Evolutionary conservation across 2,888 invertebrate genomes (phyloP), one percentile per base, ranked within the genome.

Genomic region (Drosophila prostipennis): DNA sequence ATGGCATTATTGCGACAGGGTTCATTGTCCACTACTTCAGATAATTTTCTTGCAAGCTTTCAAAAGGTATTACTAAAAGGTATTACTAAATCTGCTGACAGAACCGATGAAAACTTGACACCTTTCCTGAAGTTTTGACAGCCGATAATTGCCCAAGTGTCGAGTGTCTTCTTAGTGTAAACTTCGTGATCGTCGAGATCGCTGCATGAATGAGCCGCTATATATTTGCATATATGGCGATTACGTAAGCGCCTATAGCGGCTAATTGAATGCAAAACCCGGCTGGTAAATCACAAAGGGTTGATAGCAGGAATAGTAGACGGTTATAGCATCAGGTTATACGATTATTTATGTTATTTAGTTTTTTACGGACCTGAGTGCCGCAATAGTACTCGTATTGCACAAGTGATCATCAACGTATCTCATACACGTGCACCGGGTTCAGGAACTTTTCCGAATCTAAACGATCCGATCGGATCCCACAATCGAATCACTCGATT

Each of bases 71-170:
- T 45, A 48, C 52, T 23, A 52, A 68, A 68, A 45, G 32, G 37
- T 23, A 26, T 45, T 67, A 48, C 52, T 32, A 51, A 36, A 67
- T 37, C 52, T 23, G 43, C 64, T 67, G 64, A 64, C 64, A 64
- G 64, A 64, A 68, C 53, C 45, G 52, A 45, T 45, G 64, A 45
- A 68, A 52, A 64, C 64, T 51, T 52, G 64, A 64, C 68, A 64
- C 64, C 37, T 45, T 64, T 68, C 69, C 68, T 45, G 43, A 64
- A 42, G 43, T 68, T 37, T 64, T 68, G 64, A 43, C 64, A 39
- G 45, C 7, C 19, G 60, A 60, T 60, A 60, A 63, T 60, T 60
- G 45, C 45, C 14, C 14, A 63, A 45, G 61, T 40, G 40, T 26
- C 16, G 7, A 29, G 59, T 14, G 36, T 49, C 63, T 64, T 64